Base-by-base conservation (phyloP, 2,888 invertebrate genomes). In the Pandemis heparana region DNA sequence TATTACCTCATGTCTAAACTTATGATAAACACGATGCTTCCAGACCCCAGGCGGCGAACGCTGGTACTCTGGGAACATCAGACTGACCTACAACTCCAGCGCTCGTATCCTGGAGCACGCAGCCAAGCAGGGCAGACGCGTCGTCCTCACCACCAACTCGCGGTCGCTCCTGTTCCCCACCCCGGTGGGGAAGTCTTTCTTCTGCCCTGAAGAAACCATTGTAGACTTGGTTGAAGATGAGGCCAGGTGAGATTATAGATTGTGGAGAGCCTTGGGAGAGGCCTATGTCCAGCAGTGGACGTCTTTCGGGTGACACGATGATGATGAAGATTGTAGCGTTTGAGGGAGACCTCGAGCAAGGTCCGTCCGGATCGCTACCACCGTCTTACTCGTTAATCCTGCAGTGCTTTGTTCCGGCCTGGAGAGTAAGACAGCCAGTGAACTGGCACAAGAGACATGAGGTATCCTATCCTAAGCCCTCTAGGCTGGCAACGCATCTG, bases 11-110 rank as follows among this genome's bases (percentile, higher is more conserved):
- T n/a, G 23, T 5, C 6, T n/a, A 56, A 23, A 56, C 23, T 23
- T 1, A 56, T 23, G 56, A 8, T 12, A 12, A 12, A 10, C 9
- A 71, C 18, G 8, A 53, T 18, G 67, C 68, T 92, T 94, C 46
- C 87, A 98, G 97, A 97, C 98, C 1, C 97, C 97, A 39, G 98
- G 98, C 5, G 98, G 98, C 7, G 98, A 98, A 83, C 95, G 97
- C 79, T 98, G 98, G 98, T 98, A 97, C 86, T 96, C 97, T 1
- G 96, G 96, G 79, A 96, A 96, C 80, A 95, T 98, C 77, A 96
- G 96, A 80, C 90, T 98, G 72, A 95, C 95, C 4, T 98, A 97
- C 88, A 97, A 97, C 86, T 96, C 94, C 7, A 96, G 95, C 79
- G 96, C 95, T 60, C 87, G 94, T 79, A 92, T 95, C 41, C 89